Conservation (phyloP, 1,140 invertebrate genomes). For the Drosophila pseudoobscura region DNA sequence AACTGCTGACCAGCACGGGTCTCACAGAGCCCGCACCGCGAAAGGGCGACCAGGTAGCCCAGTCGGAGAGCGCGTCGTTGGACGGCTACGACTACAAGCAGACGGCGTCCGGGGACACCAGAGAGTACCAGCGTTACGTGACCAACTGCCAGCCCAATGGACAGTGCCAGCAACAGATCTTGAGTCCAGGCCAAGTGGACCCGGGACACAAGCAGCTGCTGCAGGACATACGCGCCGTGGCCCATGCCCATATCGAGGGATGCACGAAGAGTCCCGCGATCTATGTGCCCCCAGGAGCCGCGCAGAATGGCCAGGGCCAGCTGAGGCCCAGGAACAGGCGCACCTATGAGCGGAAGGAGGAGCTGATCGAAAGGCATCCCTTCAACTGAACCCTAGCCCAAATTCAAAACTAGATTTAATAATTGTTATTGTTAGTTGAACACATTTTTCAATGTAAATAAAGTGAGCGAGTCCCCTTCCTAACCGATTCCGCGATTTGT, state of each 20-base stretch:
- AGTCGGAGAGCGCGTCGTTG: slow-evolving; percentile 54
- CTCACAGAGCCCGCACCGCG: slow-evolving; percentile 3
- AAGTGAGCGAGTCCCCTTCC: too few species aligned
- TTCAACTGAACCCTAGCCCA: slow-evolving; percentile 40
- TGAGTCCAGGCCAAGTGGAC: slow-evolving; percentile 61
- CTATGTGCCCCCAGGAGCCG: slow-evolving; percentile 47
- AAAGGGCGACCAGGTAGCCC: slow-evolving; percentile 58
- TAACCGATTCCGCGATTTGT: slow-evolving; percentile 8
- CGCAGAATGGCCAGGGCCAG: slow-evolving; percentile 41
- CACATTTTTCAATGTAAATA: slow-evolving; percentile 8
- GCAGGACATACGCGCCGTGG: slow-evolving; percentile 42
- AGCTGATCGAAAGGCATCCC: slow-evolving; percentile 52
- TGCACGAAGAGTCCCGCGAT: slow-evolving; percentile 31
- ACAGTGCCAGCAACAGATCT: slow-evolving; percentile 48
- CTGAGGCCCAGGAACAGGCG: slow-evolving; percentile 59
- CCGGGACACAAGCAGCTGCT: slow-evolving; percentile 45
- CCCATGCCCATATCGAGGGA: slow-evolving; percentile 31
- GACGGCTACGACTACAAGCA: slow-evolving; percentile 68
- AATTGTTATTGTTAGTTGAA: slow-evolving; percentile 28
- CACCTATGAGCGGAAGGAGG: slow-evolving; percentile 33
- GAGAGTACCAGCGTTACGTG: slow-evolving; percentile 59
- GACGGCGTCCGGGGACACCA: slow-evolving; percentile 47
- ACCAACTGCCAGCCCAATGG: slow-evolving; percentile 59
- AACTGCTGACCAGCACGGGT: slow-evolving; percentile 28
- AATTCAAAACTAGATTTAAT: slow-evolving; percentile 41